Percentiles rank a stretch among this genome's conserved stretches.
Evolutionary conservation across 2,797 vertebrate genomes (phyloP).

Genomic region (Melanotaenia maccullochi): DNA sequence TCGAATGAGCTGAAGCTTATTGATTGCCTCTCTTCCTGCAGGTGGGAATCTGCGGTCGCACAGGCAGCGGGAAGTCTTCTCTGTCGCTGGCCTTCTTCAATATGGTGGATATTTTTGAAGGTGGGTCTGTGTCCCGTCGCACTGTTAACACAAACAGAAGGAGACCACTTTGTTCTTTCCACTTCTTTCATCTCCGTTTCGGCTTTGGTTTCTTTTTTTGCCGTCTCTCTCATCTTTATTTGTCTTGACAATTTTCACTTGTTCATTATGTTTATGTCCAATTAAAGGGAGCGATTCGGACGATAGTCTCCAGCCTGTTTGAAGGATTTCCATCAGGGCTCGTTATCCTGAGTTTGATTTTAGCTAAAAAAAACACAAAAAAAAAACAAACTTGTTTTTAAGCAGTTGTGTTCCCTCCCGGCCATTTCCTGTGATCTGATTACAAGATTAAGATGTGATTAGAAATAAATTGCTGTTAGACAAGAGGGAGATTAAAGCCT

Average conservation of each 20-base stretch:
- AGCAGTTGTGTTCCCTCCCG: not conserved
- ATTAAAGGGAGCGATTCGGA: not conserved
- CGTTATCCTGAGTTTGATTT: not conserved
- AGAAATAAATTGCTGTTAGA: not conserved
- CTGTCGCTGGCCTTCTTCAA: constrained; percentile 97
- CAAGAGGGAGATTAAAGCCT: not conserved
- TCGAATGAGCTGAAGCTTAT: constrained; percentile 15
- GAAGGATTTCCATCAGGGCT: not conserved
- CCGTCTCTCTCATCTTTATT: not conserved
- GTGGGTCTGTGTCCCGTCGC: constrained; percentile 77
- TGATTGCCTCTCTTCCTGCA: constrained; percentile 56
- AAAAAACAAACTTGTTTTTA: not conserved
- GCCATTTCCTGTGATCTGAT: not conserved
- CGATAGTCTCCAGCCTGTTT: not conserved
- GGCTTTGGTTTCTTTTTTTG: constrained; percentile 17
- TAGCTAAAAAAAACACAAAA: not conserved
- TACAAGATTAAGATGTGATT: not conserved
- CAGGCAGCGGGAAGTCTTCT: constrained; percentile 97
- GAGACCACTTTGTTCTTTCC: not conserved
- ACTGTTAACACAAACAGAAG: not conserved
- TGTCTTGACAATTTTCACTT: not conserved
- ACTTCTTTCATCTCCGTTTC: constrained; percentile 15
- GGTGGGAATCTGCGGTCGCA: constrained; percentile 98
- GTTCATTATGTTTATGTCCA: not conserved
- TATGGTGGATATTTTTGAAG: constrained; percentile 99